These are phyloP conservation scores for Meloidogyne hapla DNA, from an alignment of 1,140 invertebrate genomes.

Conservation along the genomic window DNA sequence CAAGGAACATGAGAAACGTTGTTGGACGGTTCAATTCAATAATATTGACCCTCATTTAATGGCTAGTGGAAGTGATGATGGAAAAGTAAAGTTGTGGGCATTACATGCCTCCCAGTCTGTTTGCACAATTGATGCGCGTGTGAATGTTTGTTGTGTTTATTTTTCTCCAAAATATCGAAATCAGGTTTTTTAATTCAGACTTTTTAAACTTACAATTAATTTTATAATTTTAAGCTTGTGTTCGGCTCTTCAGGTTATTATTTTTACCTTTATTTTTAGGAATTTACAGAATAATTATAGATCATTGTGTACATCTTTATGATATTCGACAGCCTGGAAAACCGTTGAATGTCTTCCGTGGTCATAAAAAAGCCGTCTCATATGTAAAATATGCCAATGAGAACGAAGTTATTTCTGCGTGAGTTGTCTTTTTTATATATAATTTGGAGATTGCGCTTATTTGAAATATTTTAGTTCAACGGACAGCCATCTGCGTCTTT, in stretches of 20 bases:
- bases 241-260: conserved; percentile 19
- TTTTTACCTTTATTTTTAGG: background rate
- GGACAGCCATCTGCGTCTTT: conserved; percentile 88
- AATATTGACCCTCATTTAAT: conserved; percentile 83
- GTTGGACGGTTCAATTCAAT: conserved; percentile 95
- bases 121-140: conserved; percentile 81
- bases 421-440: conserved; percentile 57
- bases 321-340: conserved; percentile 83
- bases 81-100: conserved; percentile 68
- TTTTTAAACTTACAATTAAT: background rate
- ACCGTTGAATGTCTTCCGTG: conserved; percentile 80
- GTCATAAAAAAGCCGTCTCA: conserved; percentile 89
- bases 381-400: conserved; percentile 91
- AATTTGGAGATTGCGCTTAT: background rate
- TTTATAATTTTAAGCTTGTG: conserved; percentile 9
- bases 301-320: conserved; percentile 95
- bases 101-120: conserved; percentile 77
- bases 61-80: conserved; percentile 90
- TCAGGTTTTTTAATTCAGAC: conserved; percentile 69
- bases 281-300: conserved; percentile 65
- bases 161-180: conserved; percentile 84
- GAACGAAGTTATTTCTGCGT: conserved; percentile 84
- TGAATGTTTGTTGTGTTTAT: conserved; percentile 93
- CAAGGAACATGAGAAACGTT: conserved; percentile 90
- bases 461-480: conserved; percentile 72